Conservation (phyloP, 1,140 invertebrate species). For the Asobara japonica region DNA sequence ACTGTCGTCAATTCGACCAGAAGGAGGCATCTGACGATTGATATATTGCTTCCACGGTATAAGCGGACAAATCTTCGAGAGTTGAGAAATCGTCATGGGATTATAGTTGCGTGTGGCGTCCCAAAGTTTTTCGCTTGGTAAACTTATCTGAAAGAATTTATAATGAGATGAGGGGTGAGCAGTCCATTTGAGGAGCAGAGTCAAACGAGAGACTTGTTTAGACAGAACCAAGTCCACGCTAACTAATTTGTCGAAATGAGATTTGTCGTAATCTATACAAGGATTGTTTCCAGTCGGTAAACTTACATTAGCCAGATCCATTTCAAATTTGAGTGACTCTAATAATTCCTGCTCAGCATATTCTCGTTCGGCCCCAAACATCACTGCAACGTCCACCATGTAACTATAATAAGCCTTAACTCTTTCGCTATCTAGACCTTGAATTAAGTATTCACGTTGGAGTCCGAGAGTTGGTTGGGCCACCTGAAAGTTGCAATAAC, state of each 20-base stretch:
- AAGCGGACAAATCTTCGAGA: conserved; percentile 78
- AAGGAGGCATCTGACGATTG: conserved; percentile 75
- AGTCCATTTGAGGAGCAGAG: too few species aligned
- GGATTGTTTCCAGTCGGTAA: too few species aligned
- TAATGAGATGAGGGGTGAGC: too few species aligned
- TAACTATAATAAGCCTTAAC: conserved; percentile 84
- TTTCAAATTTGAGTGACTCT: conserved; percentile 91
- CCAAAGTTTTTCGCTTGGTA: conserved; percentile 88
- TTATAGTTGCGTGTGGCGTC: conserved; percentile 93
- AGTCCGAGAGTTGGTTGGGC: too few species aligned
- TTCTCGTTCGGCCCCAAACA: conserved; percentile 82
- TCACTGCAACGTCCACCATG: conserved; percentile 86
- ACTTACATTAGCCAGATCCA: conserved; percentile 89
- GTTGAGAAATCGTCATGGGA: conserved; percentile 82
- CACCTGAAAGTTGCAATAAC: too few species aligned
- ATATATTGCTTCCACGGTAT: conserved; percentile 86
- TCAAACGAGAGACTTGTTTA: too few species aligned
- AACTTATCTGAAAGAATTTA: conserved; percentile 75
- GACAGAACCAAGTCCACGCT: too few species aligned
- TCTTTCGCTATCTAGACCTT: too few species aligned
- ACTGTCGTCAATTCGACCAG: conserved; percentile 70
- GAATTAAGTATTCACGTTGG: too few species aligned
- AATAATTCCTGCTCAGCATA: conserved; percentile 79
- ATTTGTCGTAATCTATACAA: too few species aligned
- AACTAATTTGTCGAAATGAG: too few species aligned